phyloP scores from a whole-genome alignment of 2,113 vertebrate species.

The Dipodomys spectabilis region DNA sequence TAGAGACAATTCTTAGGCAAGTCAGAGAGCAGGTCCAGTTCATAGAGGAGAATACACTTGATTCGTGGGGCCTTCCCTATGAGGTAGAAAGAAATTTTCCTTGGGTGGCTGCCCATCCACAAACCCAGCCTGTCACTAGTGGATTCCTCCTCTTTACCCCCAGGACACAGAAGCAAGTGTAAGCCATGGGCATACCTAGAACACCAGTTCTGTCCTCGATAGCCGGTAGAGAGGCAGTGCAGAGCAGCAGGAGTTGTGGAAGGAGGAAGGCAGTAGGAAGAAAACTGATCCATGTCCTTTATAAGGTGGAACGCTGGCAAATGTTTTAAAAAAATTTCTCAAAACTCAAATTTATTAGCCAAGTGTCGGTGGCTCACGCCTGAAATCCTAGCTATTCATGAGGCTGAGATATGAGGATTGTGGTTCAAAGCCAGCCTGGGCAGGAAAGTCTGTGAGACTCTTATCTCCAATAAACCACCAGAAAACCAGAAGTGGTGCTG shows the following conservation, averaged over 20 bases:
- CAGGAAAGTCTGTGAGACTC: no score
- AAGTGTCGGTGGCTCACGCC: no score
- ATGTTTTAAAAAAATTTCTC: not conserved
- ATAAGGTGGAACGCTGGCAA: not conserved
- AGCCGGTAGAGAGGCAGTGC: not conserved
- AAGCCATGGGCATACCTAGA: not conserved
- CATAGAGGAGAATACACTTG: not conserved
- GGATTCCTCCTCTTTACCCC: not conserved
- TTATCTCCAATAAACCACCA: no score
- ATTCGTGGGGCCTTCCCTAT: not conserved
- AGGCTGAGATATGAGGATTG: no score
- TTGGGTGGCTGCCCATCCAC: fast-evolving
- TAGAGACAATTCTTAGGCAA: not conserved
- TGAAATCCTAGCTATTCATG: no score
- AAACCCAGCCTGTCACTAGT: not conserved
- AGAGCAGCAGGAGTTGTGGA: not conserved
- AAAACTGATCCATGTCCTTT: not conserved
- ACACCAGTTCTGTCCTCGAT: not conserved
- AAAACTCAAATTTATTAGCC: not conserved
- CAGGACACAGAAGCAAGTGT: not conserved
- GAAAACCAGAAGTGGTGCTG: no score
- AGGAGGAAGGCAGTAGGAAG: not conserved
- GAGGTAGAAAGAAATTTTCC: not conserved
- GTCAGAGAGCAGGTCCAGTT: not conserved
- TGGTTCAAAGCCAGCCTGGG: no score